Conservation (phyloP, 1,140 invertebrate genomes). For the Riptortus pedestris region DNA sequence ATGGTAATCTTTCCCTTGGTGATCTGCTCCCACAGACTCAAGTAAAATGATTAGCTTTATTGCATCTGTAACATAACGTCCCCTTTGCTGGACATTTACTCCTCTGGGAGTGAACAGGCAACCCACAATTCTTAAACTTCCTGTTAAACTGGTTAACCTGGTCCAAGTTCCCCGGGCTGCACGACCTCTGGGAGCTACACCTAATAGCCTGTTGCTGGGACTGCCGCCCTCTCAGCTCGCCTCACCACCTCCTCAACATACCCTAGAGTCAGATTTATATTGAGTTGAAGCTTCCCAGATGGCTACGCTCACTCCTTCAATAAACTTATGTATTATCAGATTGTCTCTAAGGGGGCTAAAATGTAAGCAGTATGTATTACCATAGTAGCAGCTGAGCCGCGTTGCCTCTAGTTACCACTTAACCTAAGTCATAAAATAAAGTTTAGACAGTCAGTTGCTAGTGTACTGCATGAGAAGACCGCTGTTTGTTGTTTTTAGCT, state of each 20-base stretch:
- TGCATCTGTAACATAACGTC: background rate
- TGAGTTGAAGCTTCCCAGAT: background rate
- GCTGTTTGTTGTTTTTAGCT: too few relatives aligned
- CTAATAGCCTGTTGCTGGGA: background rate
- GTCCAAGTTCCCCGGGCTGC: background rate
- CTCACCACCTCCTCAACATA: slow-evolving; percentile 35
- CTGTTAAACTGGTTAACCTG: background rate
- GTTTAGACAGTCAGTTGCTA: too few relatives aligned
- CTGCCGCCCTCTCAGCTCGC: background rate
- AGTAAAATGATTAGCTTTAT: background rate
- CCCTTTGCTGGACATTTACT: background rate
- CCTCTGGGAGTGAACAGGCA: background rate
- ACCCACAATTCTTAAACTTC: background rate
- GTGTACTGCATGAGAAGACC: too few relatives aligned
- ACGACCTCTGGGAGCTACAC: background rate
- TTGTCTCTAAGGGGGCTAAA: background rate
- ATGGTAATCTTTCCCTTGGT: background rate
- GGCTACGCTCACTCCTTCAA: background rate
- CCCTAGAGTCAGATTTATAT: slow-evolving; percentile 34
- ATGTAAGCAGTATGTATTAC: background rate
- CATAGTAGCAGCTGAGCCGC: too few relatives aligned
- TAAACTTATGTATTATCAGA: background rate
- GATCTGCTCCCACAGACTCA: background rate
- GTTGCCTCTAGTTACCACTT: too few relatives aligned
- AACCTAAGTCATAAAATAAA: too few relatives aligned